Base-by-base conservation (phyloP, 2,113 vertebrate species). In the Gadus macrocephalus region DNA sequence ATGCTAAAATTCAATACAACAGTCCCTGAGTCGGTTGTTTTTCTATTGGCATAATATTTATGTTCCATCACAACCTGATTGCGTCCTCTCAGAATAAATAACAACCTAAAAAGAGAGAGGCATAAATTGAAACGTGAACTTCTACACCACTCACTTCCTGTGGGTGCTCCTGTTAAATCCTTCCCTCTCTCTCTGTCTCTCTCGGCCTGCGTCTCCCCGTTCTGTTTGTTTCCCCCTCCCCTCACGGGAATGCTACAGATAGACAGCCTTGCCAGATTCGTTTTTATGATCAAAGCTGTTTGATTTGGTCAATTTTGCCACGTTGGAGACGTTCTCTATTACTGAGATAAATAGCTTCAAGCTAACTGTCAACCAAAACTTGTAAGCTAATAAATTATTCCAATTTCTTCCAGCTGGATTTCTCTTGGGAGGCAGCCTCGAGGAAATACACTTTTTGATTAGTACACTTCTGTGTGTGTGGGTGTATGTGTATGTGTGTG, bases 301-400 rank as follows among this genome's bases (percentile, higher is more conserved):
- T 97, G 95, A 98, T 98, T 98, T 98, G 96, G 96, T 97, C 95
- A 97, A 96, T 97, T 97, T 96, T 98, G 96, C 96, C 95, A 98
- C 96, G 95, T 98, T 96, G 96, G 96, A 96, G 96, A 95, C 95
- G 93, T 96, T 96, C 95, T 95, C 95, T 96, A 96, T 96, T 96
- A 96, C 95, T 93, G 95, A 96, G 95, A 98, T 98, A 98, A 98
- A 98, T 97, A 98, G 95, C 95, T 94, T 95, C 93, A 93, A 93
- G 95, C 96, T 96, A 96, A 97, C 95, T 98, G 96, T 98, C 95
- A 97, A 95, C 94, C 92, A 96, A 97, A 98, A 98, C 95, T 97
- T 96, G 96, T 95, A 97, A 96, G 96, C 95, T 96, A 97, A 98
- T 98, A 96, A 97, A 98, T 96, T 97, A 97, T 97, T 97, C 95